Evolutionary conservation across 2,797 vertebrate genomes (phyloP), one percentile per base, ranked within the genome.

Genomic region (Dryobates pubescens): DNA sequence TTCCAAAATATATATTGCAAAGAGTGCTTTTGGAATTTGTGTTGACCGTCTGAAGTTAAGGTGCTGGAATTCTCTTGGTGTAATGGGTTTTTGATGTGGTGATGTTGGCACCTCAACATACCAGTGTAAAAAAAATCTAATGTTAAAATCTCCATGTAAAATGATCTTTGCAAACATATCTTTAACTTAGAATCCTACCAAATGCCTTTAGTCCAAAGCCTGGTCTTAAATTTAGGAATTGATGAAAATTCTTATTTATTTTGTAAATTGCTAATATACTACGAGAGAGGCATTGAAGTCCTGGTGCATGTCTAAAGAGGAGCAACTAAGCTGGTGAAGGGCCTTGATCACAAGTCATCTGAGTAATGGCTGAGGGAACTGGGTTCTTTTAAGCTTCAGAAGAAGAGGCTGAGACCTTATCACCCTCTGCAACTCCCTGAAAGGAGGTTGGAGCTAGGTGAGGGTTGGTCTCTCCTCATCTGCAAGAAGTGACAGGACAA

Each of bases 1-100:
- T 53, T 41, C 29, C 6, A 15, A 67, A 72, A n/a, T 22, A 36
- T 0, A 5, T 1, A 7, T 4, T 23, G 5, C 1, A 4, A 26
- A 59, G 30, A 4, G 1, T 34, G 32, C 23, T 41, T 14, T 2
- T 41, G 20, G 68, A 69, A 27, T 69, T 51, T 69, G 49, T 54
- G 19, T 56, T 29, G 27, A n/a, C 27, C 8, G 11, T 13, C 32
- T 6, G 18, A 34, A 17, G 20, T 10, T 10, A 10, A 54, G 17
- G 4, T 45, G 30, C 57, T 78, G 34, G 34, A 10, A 13, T 75
- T 67, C 20, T 51, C 0, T 14, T 8, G 22, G 30, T 8, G 27
- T 34, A 24, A 45, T 13, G 18, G 15, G 30, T 41, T 32, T 16
- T 54, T 56, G 64, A 6, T 68, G 15, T 32, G 20, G 17, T 67